Evolutionary conservation across 2,797 vertebrate species (phyloP).

Genomic region (Argentina silus): DNA sequence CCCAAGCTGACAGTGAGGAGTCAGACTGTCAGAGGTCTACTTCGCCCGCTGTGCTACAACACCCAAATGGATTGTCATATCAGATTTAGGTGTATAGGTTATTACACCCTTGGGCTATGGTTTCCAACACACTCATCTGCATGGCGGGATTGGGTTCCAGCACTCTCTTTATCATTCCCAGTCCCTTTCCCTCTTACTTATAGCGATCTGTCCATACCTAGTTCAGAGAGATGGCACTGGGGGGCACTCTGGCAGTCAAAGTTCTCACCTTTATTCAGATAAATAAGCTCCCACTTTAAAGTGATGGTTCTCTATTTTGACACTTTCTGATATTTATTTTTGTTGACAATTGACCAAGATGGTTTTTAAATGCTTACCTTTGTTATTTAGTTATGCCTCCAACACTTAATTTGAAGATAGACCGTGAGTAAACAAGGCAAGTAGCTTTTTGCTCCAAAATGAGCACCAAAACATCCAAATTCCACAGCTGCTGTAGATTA

Average conservation of each 20-base stretch:
- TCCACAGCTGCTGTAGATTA: too few species aligned
- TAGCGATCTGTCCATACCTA: slow-evolving; percentile 19
- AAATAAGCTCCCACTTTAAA: too few species aligned
- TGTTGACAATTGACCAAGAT: too few species aligned
- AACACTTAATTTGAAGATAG: too few species aligned
- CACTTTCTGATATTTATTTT: too few species aligned
- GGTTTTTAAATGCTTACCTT: too few species aligned
- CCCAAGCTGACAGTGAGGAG: slow-evolving; percentile 79
- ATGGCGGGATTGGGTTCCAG: slow-evolving; percentile 72
- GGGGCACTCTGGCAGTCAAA: slow-evolving; percentile 12
- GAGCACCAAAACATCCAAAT: too few species aligned
- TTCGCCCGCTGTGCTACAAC: slow-evolving; percentile 74
- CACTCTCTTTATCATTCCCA: slow-evolving; percentile 64
- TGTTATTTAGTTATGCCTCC: too few species aligned
- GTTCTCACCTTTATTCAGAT: too few species aligned
- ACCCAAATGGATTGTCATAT: slow-evolving; percentile 87
- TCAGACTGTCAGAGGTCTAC: slow-evolving; percentile 77
- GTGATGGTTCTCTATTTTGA: too few species aligned
- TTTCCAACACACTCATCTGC: slow-evolving; percentile 75
- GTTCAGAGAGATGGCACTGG: neutral
- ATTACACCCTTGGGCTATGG: slow-evolving; percentile 85
- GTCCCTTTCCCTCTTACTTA: slow-evolving; percentile 36
- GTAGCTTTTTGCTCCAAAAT: too few species aligned
- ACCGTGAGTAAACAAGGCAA: too few species aligned
- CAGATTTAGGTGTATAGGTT: slow-evolving; percentile 87